These are phyloP conservation scores for Criorhina ranunculi DNA, from an alignment of 2,888 invertebrate species.

Conservation along the genomic window DNA sequence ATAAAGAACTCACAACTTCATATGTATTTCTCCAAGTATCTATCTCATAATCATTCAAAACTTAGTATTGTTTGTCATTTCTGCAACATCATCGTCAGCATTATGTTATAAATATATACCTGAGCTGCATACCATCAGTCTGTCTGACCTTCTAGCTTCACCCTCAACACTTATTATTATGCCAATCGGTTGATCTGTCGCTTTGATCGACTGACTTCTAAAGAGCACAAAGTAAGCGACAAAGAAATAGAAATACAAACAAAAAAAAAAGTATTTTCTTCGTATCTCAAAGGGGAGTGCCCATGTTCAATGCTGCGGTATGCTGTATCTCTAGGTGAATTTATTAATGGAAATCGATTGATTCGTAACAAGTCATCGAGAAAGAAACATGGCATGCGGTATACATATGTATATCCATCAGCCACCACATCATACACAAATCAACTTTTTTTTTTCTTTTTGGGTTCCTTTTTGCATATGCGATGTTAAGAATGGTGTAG, in stretches of 20 bases:
- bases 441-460: conserved; percentile 2
- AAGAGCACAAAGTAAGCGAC: conserved; percentile 38
- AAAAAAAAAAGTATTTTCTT: conserved; percentile 14
- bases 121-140: conserved; percentile 40
- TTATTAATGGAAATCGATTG: conserved; percentile 71
- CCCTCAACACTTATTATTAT: conserved; percentile 65
- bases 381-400: not conserved
- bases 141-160: conserved; percentile 59
- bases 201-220: conserved; percentile 56
- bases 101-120: conserved; percentile 40
- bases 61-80: conserved; percentile 31
- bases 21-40: not conserved
- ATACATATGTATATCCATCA: not conserved
- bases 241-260: conserved; percentile 33
- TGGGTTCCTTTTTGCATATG: conserved; percentile 29
- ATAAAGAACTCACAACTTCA: not conserved
- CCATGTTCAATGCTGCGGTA: conserved; percentile 41
- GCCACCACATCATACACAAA: conserved; percentile 14
- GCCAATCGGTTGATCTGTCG: conserved; percentile 62
- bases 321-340: conserved; percentile 49
- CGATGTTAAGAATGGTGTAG: conserved; percentile 23
- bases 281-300: conserved; percentile 58
- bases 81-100: conserved; percentile 53
- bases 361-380: conserved; percentile 50
- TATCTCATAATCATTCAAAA: conserved; percentile 19